These are phyloP conservation scores for Mus minutoides DNA, from an alignment of 2,797 vertebrate genomes.

Conservation along the genomic window DNA sequence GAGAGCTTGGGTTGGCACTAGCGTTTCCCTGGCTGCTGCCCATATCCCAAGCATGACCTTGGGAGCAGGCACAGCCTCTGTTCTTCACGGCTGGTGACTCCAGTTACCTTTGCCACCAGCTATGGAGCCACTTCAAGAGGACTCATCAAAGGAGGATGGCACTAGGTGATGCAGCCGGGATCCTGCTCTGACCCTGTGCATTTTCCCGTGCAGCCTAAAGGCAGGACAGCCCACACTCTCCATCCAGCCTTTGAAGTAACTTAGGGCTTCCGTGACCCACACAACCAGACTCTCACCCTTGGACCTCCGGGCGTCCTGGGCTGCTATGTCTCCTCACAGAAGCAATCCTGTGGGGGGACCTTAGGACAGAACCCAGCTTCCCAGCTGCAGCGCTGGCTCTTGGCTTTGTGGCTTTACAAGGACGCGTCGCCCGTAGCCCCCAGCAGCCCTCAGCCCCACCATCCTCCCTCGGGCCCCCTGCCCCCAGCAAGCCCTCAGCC, in stretches of 20 bases:
- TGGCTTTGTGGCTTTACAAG: not conserved
- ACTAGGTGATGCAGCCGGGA: no score
- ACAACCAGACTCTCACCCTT: not conserved
- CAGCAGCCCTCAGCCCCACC: not conserved
- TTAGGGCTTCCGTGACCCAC: not conserved
- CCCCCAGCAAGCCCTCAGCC: not conserved
- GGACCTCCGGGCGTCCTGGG: not conserved
- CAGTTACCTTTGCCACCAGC: not conserved
- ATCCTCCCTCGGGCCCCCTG: not conserved
- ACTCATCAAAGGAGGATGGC: not conserved
- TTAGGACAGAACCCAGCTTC: not conserved
- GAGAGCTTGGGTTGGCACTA: not conserved
- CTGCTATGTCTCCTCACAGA: not conserved
- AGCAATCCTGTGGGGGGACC: not conserved
- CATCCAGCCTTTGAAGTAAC: not conserved
- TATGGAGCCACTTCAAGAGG: not conserved
- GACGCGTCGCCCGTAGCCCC: not conserved
- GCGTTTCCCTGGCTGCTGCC: constrained; percentile 30
- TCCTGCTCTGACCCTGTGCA: not conserved
- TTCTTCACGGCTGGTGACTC: not conserved
- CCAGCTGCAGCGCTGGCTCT: not conserved
- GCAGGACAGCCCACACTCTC: not conserved
- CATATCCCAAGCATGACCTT: constrained; percentile 18
- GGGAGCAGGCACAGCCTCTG: not conserved
- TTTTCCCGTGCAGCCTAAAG: not conserved